Percentiles rank a stretch among this genome's conserved stretches.
Conservation (phyloP, 2,113 vertebrate genomes). For the Sardina pilchardus region DNA sequence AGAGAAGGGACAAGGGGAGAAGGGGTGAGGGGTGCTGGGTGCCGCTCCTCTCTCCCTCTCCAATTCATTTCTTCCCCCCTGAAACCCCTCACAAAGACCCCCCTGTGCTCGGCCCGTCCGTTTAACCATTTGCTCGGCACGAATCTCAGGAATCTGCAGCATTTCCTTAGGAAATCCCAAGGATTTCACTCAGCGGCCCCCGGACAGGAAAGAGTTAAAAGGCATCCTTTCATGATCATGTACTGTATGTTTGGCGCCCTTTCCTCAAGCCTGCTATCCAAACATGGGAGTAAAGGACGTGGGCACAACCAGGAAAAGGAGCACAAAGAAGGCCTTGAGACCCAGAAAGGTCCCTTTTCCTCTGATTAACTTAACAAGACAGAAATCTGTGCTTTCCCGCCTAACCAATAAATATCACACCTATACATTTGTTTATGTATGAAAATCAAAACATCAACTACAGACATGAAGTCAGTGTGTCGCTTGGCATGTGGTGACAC, state of each 20-base stretch:
- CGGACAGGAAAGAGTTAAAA: slow-evolving; percentile 12
- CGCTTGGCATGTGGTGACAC: background rate
- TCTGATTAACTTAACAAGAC: slow-evolving; percentile 9
- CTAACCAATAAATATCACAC: slow-evolving; percentile 5
- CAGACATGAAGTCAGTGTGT: background rate
- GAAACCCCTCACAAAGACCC: slow-evolving; percentile 11
- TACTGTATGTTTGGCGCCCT: background rate
- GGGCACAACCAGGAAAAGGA: background rate
- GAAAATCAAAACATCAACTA: background rate
- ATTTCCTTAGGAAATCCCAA: slow-evolving; percentile 17
- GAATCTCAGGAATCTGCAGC: slow-evolving; percentile 10
- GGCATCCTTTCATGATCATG: slow-evolving; percentile 7
- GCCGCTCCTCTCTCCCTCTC: background rate
- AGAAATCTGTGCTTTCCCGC: background rate
- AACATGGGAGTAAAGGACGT: background rate
- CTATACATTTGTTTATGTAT: background rate
- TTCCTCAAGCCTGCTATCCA: background rate
- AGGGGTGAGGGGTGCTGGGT: background rate
- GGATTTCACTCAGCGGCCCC: background rate
- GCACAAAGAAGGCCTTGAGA: slow-evolving; percentile 12
- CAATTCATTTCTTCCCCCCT: slow-evolving; percentile 13
- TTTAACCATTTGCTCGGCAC: slow-evolving; percentile 1
- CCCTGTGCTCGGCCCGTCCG: background rate
- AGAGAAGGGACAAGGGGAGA: background rate
- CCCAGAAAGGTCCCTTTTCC: slow-evolving; percentile 11